Base-by-base conservation (phyloP, 2,797 vertebrate genomes). In the Paratrypauchen microcephalus region DNA sequence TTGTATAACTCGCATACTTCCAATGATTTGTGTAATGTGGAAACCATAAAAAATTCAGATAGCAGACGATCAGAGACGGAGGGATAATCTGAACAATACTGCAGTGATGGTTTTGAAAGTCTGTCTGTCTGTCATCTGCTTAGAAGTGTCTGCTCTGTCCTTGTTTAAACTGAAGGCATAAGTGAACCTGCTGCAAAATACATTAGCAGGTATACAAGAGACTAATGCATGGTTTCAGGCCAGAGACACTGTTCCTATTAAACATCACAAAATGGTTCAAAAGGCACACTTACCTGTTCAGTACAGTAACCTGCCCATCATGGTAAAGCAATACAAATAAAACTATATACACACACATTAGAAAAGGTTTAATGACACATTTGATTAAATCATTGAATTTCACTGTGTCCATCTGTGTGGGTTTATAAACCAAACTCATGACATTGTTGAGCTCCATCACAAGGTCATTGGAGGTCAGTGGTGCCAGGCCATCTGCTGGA, bases 401-500 rank as follows among this genome's bases (percentile, higher is more conserved):
- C 1, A 47, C 41, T 47, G 11, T 45, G 21, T 13, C 61, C 39
- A 47, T 63, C 61, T 63, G 61, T 24, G 36, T 13, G 36, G 9
- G 9, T 60, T 2, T 21, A 15, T 1, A 16, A 45, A 62, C 36
- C 59, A 62, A 45, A 39, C 21, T 41, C 5, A 9, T 48, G 62
- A 24, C 65, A 55, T 39, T 55, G 52, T 24, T 18, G 7, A 67
- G 41, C 65, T 57, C 52, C 21, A 67, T 67, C 65, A 41, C 21
- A 26, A 41, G 54, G 65, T 67, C 36, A 57, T 23, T 39, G 54
- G 21, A 41, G 65, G 54, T 30, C 52, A 67, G 30, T 8, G 21
- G 32, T 41, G 65, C 65, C 65, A 67, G 54, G 32, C 32, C 30
- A 67, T 67, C 54, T 67, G 65, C 54, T 16, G 11, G 23, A 24